Conservation (phyloP, 2,113 vertebrate genomes). For the Antechinus flavipes region DNA sequence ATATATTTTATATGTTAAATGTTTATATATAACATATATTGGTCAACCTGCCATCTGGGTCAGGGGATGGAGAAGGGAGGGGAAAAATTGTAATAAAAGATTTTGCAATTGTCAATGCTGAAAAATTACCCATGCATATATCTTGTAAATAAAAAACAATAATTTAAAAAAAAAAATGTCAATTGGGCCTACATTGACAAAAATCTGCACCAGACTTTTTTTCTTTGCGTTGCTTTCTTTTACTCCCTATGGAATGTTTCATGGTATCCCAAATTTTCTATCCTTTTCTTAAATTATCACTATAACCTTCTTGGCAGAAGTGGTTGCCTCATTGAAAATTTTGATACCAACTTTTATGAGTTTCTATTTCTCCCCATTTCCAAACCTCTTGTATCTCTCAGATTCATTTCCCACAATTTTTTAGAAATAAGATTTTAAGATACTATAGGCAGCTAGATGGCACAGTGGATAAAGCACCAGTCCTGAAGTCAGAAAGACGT, state of each 20-base stretch:
- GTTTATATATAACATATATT: too few species aligned
- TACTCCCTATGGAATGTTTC: not conserved
- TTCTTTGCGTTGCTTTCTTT: not conserved
- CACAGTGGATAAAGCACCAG: too few species aligned
- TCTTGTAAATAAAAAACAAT: too few species aligned
- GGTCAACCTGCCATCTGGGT: too few species aligned
- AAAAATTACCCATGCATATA: too few species aligned
- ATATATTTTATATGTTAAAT: too few species aligned
- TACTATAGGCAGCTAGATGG: too few species aligned
- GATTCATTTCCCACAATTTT: not conserved
- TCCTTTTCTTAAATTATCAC: not conserved
- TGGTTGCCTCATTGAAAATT: not conserved
- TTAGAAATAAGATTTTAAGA: not conserved
- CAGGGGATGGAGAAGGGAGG: too few species aligned
- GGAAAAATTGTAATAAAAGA: too few species aligned
- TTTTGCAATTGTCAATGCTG: too few species aligned
- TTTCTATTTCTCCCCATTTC: not conserved
- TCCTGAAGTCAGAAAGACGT: too few species aligned
- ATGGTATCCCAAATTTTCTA: not conserved
- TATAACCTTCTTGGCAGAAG: not conserved
- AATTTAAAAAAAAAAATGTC: not conserved
- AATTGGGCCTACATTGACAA: not conserved
- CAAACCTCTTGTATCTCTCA: not conserved
- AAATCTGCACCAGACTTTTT: not conserved
- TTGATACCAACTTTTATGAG: not conserved